These are phyloP conservation scores for Gerris buenoi DNA, from an alignment of 1,140 invertebrate genomes.

Conservation along the genomic window DNA sequence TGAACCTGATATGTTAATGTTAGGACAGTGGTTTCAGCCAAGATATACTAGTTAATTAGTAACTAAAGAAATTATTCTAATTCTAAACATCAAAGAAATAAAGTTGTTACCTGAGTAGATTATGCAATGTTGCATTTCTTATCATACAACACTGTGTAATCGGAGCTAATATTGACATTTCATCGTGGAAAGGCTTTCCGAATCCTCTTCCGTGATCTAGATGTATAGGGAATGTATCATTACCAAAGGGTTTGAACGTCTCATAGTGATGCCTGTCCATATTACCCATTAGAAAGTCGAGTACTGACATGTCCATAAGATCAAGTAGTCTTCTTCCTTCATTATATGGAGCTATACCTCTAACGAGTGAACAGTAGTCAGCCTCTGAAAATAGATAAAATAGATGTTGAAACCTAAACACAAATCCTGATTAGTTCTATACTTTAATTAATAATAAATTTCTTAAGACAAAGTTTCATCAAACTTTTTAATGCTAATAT, in stretches of 20 bases:
- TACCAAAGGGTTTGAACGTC: constrained; percentile 83
- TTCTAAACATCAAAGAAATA: no score
- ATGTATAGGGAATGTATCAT: constrained; percentile 82
- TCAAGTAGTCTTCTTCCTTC: constrained; percentile 78
- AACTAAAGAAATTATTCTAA: no score
- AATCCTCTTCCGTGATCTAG: constrained; percentile 89
- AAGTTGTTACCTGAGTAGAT: constrained; percentile 43
- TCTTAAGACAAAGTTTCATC: no score
- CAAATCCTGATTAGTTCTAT: no score
- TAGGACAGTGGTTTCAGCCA: no score
- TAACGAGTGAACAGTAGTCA: constrained; percentile 81
- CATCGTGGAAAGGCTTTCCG: constrained; percentile 78
- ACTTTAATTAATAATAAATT: no score
- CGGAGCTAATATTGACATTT: constrained; percentile 83
- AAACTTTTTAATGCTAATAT: no score
- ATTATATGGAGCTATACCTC: constrained; percentile 77
- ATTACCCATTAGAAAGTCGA: constrained; percentile 87
- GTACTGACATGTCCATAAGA: constrained; percentile 81
- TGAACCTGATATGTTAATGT: no score
- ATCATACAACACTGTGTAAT: constrained; percentile 82
- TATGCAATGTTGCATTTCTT: constrained; percentile 55
- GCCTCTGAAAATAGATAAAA: constrained; percentile 41
- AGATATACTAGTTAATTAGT: no score
- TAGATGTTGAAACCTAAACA: no score
- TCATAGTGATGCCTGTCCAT: constrained; percentile 97